A percentile compares a stretch with the other conserved stretches of the same genome.
Conservation (phyloP, 2,113 vertebrate genomes). For the Fulmarus glacialis region DNA sequence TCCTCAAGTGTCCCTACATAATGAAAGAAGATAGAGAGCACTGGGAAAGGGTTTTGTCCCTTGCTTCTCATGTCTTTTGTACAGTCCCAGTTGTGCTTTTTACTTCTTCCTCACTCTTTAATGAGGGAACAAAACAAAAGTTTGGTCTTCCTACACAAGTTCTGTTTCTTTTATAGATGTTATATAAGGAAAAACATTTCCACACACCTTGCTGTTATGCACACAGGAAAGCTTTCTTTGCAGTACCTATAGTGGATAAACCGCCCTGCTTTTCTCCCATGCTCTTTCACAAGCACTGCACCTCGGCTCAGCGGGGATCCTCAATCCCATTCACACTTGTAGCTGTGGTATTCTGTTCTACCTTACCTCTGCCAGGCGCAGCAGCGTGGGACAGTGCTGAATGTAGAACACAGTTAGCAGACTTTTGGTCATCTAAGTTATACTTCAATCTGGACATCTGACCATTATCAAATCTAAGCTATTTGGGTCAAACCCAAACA, state of each 20-base stretch:
- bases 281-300: background rate
- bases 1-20: background rate
- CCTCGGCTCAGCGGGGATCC: background rate
- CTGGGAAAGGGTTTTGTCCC: background rate
- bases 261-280: background rate
- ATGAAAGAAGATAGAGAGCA: background rate
- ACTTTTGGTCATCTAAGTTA: background rate
- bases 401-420: background rate
- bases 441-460: background rate
- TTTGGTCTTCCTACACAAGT: background rate
- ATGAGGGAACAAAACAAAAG: background rate
- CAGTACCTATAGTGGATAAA: background rate
- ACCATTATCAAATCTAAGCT: background rate
- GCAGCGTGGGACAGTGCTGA: background rate
- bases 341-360: background rate
- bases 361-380: background rate
- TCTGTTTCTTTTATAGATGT: background rate
- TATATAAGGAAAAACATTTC: background rate
- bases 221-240: background rate
- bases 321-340: background rate
- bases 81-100: background rate
- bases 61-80: background rate
- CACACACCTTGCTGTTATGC: background rate
- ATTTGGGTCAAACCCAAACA: background rate
- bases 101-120: background rate